phyloP scores from a whole-genome alignment of 2,888 invertebrate genomes.

The Eupelmus urozonus region DNA sequence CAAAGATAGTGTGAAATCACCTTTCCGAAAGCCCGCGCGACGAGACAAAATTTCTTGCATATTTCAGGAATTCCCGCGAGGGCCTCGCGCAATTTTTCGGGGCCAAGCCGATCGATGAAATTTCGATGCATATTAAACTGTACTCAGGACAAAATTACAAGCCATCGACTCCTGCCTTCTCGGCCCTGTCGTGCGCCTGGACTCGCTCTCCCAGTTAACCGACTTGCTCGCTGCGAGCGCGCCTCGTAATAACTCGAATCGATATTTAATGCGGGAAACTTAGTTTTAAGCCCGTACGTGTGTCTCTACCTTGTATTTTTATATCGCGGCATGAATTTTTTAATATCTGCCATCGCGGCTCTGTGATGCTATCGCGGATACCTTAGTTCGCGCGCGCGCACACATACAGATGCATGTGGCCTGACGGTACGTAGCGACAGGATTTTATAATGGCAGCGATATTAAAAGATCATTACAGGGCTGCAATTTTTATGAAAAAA shows the following conservation, averaged over 20 bases:
- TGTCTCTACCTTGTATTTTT: conserved; percentile 34
- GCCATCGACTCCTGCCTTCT: conserved; percentile 19
- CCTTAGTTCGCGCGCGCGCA: conserved; percentile 1
- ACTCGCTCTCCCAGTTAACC: conserved; percentile 11
- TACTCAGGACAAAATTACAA: conserved; percentile 34
- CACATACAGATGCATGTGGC: background rate
- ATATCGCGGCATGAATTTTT: conserved; percentile 48
- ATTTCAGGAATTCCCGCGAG: too few species aligned
- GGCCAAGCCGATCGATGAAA: conserved; percentile 28
- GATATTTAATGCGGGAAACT: conserved; percentile 55
- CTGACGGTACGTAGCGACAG: conserved; percentile 32
- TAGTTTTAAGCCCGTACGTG: conserved; percentile 32
- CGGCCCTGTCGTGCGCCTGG: too few species aligned
- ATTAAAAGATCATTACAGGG: conserved; percentile 34
- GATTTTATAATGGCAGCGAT: conserved; percentile 44
- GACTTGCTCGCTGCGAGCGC: conserved; percentile 8
- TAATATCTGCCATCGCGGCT: conserved; percentile 47
- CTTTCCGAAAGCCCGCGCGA: too few species aligned
- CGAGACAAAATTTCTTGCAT: too few species aligned
- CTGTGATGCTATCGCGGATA: conserved; percentile 41
- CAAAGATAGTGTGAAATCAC: too few species aligned
- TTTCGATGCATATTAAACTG: conserved; percentile 51
- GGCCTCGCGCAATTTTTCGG: conserved; percentile 6
- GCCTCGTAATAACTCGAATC: conserved; percentile 52
- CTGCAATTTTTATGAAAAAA: conserved; percentile 9